A percentile compares a stretch with the other conserved stretches of the same genome.
These are phyloP conservation scores for Nothoprocta pentlandii DNA, from an alignment of 2,113 vertebrate genomes.

Conservation along the genomic window DNA sequence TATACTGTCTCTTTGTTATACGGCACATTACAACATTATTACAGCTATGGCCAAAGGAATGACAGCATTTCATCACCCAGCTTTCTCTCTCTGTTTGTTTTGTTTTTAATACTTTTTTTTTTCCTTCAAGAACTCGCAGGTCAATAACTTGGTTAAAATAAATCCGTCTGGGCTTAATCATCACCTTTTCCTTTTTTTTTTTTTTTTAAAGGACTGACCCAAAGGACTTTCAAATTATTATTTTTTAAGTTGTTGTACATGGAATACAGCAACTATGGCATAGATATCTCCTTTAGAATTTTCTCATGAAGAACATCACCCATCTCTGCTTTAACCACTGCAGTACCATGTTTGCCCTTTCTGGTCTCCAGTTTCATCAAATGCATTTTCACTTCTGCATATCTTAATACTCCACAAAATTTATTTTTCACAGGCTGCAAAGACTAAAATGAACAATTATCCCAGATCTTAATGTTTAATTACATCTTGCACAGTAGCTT, in stretches of 20 bases:
- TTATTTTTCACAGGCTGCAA: neutral
- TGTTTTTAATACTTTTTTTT: no score
- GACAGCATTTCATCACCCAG: neutral
- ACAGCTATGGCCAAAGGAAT: neutral
- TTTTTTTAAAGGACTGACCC: neutral
- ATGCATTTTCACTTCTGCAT: neutral
- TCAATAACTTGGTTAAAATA: neutral
- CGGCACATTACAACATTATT: neutral
- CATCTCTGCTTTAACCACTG: neutral
- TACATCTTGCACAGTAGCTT: neutral
- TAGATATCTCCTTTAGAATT: neutral
- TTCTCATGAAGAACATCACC: neutral
- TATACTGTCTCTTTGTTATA: neutral
- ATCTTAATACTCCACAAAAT: neutral
- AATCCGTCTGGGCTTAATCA: neutral
- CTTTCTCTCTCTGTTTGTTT: no score
- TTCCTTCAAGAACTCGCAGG: neutral
- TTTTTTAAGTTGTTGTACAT: neutral
- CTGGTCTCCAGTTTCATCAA: neutral
- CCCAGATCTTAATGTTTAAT: neutral
- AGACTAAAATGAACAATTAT: neutral
- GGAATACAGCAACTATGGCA: neutral
- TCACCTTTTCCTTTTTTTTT: neutral
- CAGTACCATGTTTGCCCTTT: neutral
- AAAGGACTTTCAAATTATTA: neutral